phyloP scores from a whole-genome alignment of 2,888 invertebrate species.

The Odontomyia ornata region DNA sequence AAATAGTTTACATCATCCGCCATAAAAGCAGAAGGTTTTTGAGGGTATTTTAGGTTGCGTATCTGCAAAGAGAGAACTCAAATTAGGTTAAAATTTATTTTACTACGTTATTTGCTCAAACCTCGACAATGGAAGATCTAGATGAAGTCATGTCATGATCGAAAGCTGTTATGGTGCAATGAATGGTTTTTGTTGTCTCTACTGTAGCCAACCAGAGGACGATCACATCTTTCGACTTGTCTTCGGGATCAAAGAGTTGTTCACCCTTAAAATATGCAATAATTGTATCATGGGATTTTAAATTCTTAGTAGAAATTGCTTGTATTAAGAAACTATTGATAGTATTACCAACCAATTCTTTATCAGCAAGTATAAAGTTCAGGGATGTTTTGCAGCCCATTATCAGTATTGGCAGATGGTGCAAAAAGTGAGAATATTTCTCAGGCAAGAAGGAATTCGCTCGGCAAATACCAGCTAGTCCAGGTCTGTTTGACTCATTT shows the following conservation, averaged over 20 bases:
- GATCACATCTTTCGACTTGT: slow-evolving; percentile 52
- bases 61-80: slow-evolving; percentile 41
- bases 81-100: neutral
- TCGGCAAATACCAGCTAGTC: slow-evolving; percentile 55
- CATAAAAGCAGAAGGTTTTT: slow-evolving; percentile 55
- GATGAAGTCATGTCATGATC: slow-evolving; percentile 55
- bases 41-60: slow-evolving; percentile 53
- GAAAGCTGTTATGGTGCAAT: slow-evolving; percentile 55
- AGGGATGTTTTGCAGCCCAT: slow-evolving; percentile 56
- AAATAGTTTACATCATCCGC: slow-evolving; percentile 54
- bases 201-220: slow-evolving; percentile 55
- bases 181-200: slow-evolving; percentile 56
- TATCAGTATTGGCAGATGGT: slow-evolving; percentile 56
- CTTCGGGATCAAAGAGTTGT: slow-evolving; percentile 48
- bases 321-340: neutral
- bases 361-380: slow-evolving; percentile 51
- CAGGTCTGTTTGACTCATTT: slow-evolving; percentile 51
- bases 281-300: no score
- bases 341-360: slow-evolving; percentile 50
- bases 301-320: no score
- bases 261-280: slow-evolving; percentile 47
- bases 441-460: slow-evolving; percentile 56
- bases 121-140: slow-evolving; percentile 54
- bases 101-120: slow-evolving; percentile 30
- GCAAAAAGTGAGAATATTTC: slow-evolving; percentile 53